These are phyloP conservation scores for Pangasius djambal DNA, from an alignment of 2,797 vertebrate species.

Conservation along the genomic window DNA sequence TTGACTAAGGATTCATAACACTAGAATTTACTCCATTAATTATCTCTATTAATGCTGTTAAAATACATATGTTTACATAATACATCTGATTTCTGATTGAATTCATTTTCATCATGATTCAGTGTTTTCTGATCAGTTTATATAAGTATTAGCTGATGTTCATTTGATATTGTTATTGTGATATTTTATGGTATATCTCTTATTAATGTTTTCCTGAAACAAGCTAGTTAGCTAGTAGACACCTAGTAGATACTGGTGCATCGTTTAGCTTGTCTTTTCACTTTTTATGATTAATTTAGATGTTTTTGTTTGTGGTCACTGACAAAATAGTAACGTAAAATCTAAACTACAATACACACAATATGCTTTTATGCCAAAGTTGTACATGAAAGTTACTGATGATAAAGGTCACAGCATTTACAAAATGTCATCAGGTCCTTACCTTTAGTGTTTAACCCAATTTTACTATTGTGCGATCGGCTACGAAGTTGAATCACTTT, in stretches of 20 bases:
- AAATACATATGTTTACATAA: neutral
- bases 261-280: neutral
- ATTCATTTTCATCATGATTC: neutral
- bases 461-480: neutral
- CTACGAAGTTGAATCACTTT: neutral
- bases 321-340: neutral
- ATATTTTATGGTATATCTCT: neutral
- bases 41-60: neutral
- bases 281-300: neutral
- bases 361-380: neutral
- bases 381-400: neutral
- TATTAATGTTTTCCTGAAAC: neutral
- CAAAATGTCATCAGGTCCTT: neutral
- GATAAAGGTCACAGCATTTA: constrained; percentile 2
- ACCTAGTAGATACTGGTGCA: neutral
- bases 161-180: neutral
- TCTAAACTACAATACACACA: neutral
- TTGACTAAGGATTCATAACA: neutral
- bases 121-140: neutral
- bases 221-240: no score
- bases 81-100: neutral
- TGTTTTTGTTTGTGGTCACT: neutral
- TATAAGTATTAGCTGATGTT: neutral
- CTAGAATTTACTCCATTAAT: neutral
- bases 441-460: neutral